Evolutionary conservation across 2,113 vertebrate species (phyloP), one percentile per base, ranked within the genome.

Genomic region (Cercopithecus mona): DNA sequence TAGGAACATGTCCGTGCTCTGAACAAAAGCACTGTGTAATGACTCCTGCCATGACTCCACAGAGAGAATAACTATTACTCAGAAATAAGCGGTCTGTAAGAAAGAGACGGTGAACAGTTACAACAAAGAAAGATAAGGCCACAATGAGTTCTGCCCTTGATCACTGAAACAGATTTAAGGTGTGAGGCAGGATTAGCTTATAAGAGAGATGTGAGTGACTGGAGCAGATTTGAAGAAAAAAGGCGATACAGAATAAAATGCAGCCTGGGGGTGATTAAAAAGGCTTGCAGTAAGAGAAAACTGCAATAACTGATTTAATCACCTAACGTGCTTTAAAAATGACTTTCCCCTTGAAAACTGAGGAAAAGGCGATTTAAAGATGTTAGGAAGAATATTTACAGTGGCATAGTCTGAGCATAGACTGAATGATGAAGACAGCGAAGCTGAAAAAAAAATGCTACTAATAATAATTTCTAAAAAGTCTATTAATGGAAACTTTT

Each of bases 121-220:
- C 97, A 98, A 97, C 96, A 97, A 96, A 97, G 95, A 94, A 96
- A 98, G 98, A 98, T 99, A 99, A 99, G 99, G 99, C 99, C 99
- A 99, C 99, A 96, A 97, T 97, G 99, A 99, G 98, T 98, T 98
- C 98, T 98, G 98, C 98, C 98, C 98, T 98, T 97, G 97, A 98
- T 98, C 98, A 98, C 97, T 96, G 98, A 97, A 96, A 96, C 59
- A 13, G 97, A 97, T 96, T 96, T 97, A 97, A 98, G 97, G 98
- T 93, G 97, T 96, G 98, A 98, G 98, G 98, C 98, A 97, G 98
- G 94, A 94, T 97, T 84, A 57, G 95, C 97, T 94, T 95, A 94
- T 83, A 92, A 90, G 97, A 97, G 98, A 94, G 97, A 96, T 97
- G 95, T 86, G 93, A 97, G 97, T 95, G 84, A 57, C 68, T 2